Percentiles rank a stretch among this genome's conserved stretches.
Evolutionary conservation across 2,113 vertebrate species (phyloP).

Genomic region (Clarias macrocephalus): DNA sequence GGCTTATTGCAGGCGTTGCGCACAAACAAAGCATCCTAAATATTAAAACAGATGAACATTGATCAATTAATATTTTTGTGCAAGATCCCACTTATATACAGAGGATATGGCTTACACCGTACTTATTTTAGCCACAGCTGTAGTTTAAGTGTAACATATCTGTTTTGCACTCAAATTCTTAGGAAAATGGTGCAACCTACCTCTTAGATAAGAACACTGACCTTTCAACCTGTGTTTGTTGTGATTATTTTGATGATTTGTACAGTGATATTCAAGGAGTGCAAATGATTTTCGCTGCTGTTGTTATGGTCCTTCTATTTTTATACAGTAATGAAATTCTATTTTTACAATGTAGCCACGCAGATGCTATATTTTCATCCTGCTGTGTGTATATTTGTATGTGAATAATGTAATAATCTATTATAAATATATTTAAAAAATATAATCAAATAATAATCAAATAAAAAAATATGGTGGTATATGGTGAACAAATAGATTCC

Average conservation of each 20-base stretch:
- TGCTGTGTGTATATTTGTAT: not conserved
- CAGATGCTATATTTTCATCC: not conserved
- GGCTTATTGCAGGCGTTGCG: not conserved
- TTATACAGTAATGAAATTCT: not conserved
- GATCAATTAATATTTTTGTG: not conserved
- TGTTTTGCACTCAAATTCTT: not conserved
- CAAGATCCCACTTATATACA: slow-evolving; percentile 55
- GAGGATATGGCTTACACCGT: slow-evolving; percentile 38
- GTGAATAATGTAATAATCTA: not conserved
- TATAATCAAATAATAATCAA: too few relatives aligned
- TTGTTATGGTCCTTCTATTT: not conserved
- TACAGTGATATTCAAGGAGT: not conserved
- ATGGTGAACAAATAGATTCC: not conserved
- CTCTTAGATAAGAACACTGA: not conserved
- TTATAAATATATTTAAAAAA: too few relatives aligned
- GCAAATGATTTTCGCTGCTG: not conserved
- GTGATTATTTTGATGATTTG: not conserved
- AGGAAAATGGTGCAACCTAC: not conserved
- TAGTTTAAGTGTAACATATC: not conserved
- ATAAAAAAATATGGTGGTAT: too few relatives aligned
- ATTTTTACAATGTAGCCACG: not conserved
- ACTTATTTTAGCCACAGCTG: slow-evolving; percentile 35
- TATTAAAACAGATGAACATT: not conserved
- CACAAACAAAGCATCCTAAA: not conserved
- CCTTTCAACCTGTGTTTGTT: not conserved